Evolutionary conservation across 2,797 vertebrate species (phyloP).

Genomic region (Botia almorhae): DNA sequence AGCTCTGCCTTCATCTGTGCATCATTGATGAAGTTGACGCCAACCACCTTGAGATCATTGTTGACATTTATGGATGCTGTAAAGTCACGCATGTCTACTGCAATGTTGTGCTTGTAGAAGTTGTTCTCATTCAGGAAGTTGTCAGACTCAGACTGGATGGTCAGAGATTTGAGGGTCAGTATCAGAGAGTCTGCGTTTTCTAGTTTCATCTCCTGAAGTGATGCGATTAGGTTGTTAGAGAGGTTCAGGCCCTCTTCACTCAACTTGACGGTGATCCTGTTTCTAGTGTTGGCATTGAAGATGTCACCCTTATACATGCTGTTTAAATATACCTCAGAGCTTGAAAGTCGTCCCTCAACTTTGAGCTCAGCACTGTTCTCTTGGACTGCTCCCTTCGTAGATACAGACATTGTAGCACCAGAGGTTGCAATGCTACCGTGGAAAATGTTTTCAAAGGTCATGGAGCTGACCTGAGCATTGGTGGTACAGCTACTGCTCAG

Average conservation of each 20-base stretch:
- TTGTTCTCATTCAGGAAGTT: conserved; percentile 82
- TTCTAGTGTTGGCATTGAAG: conserved; percentile 81
- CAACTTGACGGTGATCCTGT: conserved; percentile 83
- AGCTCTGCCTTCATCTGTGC: conserved; percentile 81
- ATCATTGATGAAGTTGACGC: conserved; percentile 78
- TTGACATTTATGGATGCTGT: conserved; percentile 75
- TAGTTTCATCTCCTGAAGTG: conserved; percentile 82
- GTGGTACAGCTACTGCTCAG: conserved; percentile 86
- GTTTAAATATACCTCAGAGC: conserved; percentile 79
- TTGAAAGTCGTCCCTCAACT: conserved; percentile 82
- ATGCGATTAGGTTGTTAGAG: conserved; percentile 85
- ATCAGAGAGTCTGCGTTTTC: conserved; percentile 83
- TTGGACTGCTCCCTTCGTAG: conserved; percentile 79
- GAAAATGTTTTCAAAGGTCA: conserved; percentile 87
- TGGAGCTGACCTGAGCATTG: conserved; percentile 79
- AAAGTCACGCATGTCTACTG: conserved; percentile 78
- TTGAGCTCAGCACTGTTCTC: conserved; percentile 84
- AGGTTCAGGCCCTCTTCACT: conserved; percentile 84
- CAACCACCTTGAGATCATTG: conserved; percentile 83
- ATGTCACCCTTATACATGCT: conserved; percentile 81
- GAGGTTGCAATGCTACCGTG: conserved; percentile 80
- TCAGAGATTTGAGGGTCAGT: conserved; percentile 78
- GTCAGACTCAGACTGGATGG: conserved; percentile 83
- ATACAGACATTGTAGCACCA: conserved; percentile 81
- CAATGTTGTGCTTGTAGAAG: conserved; percentile 88